These are phyloP conservation scores for Rambutsinella grinnellia DNA, from an alignment of 2,888 invertebrate species.

Conservation along the genomic window DNA sequence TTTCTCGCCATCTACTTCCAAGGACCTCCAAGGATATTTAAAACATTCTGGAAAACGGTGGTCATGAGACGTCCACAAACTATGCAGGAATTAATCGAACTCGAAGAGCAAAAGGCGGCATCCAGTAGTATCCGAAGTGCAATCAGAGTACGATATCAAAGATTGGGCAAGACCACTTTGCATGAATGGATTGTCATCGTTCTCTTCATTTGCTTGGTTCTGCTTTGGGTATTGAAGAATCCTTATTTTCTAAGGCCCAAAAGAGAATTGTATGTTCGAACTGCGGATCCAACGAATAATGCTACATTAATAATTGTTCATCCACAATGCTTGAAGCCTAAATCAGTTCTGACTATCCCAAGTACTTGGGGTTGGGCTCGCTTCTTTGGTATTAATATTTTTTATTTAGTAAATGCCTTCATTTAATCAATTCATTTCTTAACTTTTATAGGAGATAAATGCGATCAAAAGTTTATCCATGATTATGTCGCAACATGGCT, in stretches of 20 bases:
- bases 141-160: conserved; percentile 81
- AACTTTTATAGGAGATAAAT: too few species aligned
- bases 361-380: conserved; percentile 30
- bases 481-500: conserved; percentile 58
- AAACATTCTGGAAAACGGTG: conserved; percentile 27
- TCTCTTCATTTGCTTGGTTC: conserved; percentile 82
- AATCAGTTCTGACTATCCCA: background rate
- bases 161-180: conserved; percentile 83
- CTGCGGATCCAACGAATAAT: background rate
- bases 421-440: too few species aligned
- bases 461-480: conserved; percentile 42
- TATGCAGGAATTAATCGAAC: background rate
- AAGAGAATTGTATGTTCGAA: conserved; percentile 78
- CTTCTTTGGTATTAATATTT: too few species aligned
- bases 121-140: conserved; percentile 72
- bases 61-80: background rate
- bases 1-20: conserved; percentile 58
- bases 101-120: conserved; percentile 5
- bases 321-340: background rate
- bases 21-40: conserved; percentile 51
- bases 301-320: conserved; percentile 1
- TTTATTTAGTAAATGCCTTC: too few species aligned
- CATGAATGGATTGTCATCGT: conserved; percentile 80
- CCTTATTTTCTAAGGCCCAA: conserved; percentile 89
- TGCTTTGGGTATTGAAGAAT: conserved; percentile 89